Base-by-base conservation (phyloP, 2,113 vertebrate species). In the Eulemur rufifrons region DNA sequence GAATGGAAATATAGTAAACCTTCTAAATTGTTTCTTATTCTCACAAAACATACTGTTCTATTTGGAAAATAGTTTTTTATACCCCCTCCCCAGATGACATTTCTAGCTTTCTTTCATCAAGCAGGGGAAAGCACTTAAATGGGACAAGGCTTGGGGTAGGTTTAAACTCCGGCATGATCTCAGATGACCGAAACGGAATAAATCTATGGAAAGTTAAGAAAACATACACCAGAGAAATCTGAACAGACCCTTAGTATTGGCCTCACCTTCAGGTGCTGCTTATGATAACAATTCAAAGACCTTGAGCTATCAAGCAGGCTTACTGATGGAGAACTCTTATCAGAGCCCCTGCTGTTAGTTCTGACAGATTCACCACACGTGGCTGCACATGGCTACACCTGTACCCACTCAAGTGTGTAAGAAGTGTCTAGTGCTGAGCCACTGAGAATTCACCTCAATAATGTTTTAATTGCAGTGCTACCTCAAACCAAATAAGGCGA, bases 301-400 rank as follows among this genome's bases (percentile, higher is more conserved):
- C 97, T 97, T 98, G 96, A 98, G 89, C 97, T 98, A 97, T 98
- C 98, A 96, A 94, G 95, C 96, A 97, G 87, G 94, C 96, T 98
- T 98, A 97, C 96, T 97, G 97, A 98, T 96, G 96, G 98, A 98
- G 97, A 98, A 98, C 96, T 98, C 97, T 96, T 97, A 98, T 95
- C 97, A 86, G 96, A 97, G 96, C 69, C 96, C 97, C 98, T 93
- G 98, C 98, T 98, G 98, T 98, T 98, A 92, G 90, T 92, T 94
- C 98, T 98, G 98, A 99, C 99, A 99, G 98, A 98, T 96, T 96
- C 97, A 96, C 77, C 97, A 98, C 98, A 98, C 96, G 45, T 91
- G 97, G 97, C 92, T 98, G 96, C 98, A 96, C 98, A 98, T 90
- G 98, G 97, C 59, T 98, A 98, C 97, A 81, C 96, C 95, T 82